A percentile compares a stretch with the other conserved stretches of the same genome.
Conservation (phyloP, 2,113 vertebrate genomes). For the Anthoscopus minutus region DNA sequence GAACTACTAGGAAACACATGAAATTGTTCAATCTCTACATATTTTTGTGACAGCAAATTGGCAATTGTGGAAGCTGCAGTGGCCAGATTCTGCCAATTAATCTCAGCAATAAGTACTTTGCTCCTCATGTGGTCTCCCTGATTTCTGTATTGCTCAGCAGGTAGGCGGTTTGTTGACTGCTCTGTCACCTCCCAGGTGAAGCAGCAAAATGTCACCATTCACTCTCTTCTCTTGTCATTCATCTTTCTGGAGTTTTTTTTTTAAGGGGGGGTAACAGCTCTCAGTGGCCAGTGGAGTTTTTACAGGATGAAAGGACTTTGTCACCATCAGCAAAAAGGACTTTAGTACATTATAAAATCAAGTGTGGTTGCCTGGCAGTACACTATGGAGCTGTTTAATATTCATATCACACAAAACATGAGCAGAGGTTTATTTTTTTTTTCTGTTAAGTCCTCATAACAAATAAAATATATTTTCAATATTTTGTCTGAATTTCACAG, state of each 20-base stretch:
- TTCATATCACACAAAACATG: neutral
- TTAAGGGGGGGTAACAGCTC: neutral
- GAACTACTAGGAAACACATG: neutral
- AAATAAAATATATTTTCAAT: neutral
- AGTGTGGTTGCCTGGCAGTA: neutral
- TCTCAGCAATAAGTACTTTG: neutral
- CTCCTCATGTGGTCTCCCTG: neutral
- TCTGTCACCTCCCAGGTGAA: neutral
- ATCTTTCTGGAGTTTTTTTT: neutral
- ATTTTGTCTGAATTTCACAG: neutral
- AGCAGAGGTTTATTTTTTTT: neutral
- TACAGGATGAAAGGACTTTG: neutral
- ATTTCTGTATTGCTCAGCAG: conserved; percentile 26
- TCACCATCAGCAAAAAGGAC: neutral
- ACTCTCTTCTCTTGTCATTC: neutral
- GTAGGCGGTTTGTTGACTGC: conserved; percentile 26
- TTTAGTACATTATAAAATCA: neutral
- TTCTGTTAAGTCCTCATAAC: neutral
- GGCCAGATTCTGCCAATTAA: conserved; percentile 33
- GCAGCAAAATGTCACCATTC: conserved; percentile 8
- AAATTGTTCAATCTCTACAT: neutral
- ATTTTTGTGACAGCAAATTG: neutral
- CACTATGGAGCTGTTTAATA: neutral
- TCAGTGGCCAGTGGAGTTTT: neutral
- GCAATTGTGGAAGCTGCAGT: neutral